These are phyloP conservation scores for Dryobota labecula DNA, from an alignment of 2,888 invertebrate species.

Conservation along the genomic window DNA sequence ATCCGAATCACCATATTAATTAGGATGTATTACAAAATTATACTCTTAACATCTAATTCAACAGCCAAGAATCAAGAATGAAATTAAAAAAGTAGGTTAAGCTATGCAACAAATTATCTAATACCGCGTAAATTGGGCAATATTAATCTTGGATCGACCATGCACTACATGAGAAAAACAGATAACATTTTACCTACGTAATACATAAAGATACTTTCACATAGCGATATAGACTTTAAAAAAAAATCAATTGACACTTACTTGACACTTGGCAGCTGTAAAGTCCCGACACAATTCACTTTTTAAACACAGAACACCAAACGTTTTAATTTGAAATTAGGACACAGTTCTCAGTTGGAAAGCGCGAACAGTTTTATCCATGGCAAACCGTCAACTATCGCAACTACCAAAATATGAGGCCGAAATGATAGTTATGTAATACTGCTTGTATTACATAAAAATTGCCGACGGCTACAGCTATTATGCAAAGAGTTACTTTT, in stretches of 20 bases:
- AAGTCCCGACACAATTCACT: slow-evolving; percentile 60
- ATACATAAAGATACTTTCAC: slow-evolving; percentile 57
- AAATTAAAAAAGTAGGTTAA: slow-evolving; percentile 68
- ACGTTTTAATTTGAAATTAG: slow-evolving; percentile 50
- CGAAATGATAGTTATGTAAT: slow-evolving; percentile 84
- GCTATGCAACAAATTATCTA: slow-evolving; percentile 69
- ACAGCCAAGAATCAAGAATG: slow-evolving; percentile 41
- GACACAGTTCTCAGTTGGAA: slow-evolving; percentile 73
- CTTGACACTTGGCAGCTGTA: slow-evolving; percentile 52
- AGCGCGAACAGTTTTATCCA: slow-evolving; percentile 75
- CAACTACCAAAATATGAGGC: slow-evolving; percentile 87
- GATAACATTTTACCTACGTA: slow-evolving; percentile 11
- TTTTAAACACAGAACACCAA: slow-evolving; percentile 58
- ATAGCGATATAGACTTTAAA: slow-evolving; percentile 12
- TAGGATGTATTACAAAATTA: slow-evolving; percentile 61
- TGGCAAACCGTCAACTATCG: slow-evolving; percentile 81
- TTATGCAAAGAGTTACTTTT: slow-evolving; percentile 70
- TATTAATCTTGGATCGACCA: slow-evolving; percentile 48
- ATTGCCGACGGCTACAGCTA: slow-evolving; percentile 80
- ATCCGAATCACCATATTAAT: slow-evolving; percentile 44
- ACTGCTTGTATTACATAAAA: slow-evolving; percentile 88
- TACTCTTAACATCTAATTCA: slow-evolving; percentile 44
- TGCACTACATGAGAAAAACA: slow-evolving; percentile 53
- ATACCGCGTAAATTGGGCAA: slow-evolving; percentile 67
- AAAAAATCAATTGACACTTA: slow-evolving; percentile 52